phyloP scores from a whole-genome alignment of 2,113 vertebrate species.

The Solea solea region DNA sequence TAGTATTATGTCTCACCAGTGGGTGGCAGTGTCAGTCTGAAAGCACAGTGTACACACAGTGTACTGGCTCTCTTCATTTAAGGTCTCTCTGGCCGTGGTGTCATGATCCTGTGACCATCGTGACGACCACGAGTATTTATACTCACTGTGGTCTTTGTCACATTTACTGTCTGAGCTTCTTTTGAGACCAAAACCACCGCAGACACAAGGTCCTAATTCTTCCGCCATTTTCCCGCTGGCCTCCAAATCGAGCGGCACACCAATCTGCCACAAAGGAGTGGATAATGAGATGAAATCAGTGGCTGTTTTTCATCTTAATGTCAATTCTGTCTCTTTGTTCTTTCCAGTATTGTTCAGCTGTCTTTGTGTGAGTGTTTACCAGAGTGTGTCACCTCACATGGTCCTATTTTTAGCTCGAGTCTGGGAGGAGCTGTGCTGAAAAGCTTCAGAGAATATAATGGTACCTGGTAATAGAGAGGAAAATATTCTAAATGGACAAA shows the following conservation, averaged over 20 bases:
- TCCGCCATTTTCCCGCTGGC: constrained; percentile 32
- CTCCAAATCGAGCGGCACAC: constrained; percentile 22
- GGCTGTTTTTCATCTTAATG: constrained; percentile 14
- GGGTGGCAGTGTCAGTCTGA: constrained; percentile 58
- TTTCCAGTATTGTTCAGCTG: constrained; percentile 41
- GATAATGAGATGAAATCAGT: constrained; percentile 47
- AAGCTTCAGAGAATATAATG: constrained; percentile 44
- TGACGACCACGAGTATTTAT: constrained; percentile 62
- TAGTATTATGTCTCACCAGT: constrained; percentile 46
- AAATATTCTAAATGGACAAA: constrained; percentile 47
- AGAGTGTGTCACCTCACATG: constrained; percentile 73
- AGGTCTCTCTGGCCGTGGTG: constrained; percentile 21
- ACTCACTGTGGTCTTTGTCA: constrained; percentile 53
- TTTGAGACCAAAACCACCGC: constrained; percentile 12
- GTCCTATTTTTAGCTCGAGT: constrained; percentile 75
- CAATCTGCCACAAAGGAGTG: constrained; percentile 13
- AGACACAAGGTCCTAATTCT: constrained; percentile 18
- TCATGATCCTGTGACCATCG: constrained; percentile 38
- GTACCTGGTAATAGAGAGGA: constrained; percentile 34
- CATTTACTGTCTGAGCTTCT: constrained; percentile 45
- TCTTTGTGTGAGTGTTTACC: constrained; percentile 58
- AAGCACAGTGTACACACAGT: constrained; percentile 12
- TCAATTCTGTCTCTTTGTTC: constrained; percentile 38
- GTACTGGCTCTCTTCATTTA: neutral
- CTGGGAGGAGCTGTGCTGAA: constrained; percentile 41